phyloP scores from a whole-genome alignment of 2,113 vertebrate genomes.

The Ptyas mucosa region DNA sequence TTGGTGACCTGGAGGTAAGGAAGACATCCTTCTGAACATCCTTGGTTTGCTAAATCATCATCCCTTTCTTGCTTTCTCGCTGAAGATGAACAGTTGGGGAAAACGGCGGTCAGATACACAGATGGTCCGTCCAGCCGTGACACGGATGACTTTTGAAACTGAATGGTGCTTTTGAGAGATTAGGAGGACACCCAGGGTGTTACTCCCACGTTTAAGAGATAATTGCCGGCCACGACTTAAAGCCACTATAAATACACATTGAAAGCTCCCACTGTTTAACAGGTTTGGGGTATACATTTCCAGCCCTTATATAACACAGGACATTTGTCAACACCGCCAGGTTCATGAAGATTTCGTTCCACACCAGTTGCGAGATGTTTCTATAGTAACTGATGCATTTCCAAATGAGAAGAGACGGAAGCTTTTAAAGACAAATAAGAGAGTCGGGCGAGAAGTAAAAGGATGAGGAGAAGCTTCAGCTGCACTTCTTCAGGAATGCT shows the following conservation, averaged over 20 bases:
- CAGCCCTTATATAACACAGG: slow-evolving; percentile 52
- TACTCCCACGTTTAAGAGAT: neutral
- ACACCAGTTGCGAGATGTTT: slow-evolving; percentile 68
- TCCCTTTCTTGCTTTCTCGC: too few species aligned
- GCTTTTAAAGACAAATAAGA: slow-evolving; percentile 18
- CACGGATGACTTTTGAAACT: neutral
- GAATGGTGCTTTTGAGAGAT: neutral
- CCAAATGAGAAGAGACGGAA: slow-evolving; percentile 61
- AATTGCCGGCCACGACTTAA: slow-evolving; percentile 9
- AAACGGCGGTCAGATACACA: neutral
- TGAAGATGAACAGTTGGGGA: neutral
- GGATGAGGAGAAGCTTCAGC: neutral
- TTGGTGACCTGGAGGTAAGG: neutral
- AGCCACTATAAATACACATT: slow-evolving; percentile 21
- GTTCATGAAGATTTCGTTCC: slow-evolving; percentile 55
- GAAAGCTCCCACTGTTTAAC: slow-evolving; percentile 51
- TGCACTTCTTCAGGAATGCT: neutral
- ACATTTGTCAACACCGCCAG: slow-evolving; percentile 55
- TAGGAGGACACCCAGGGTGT: neutral
- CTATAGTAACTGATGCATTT: slow-evolving; percentile 77
- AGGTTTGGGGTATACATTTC: slow-evolving; percentile 60
- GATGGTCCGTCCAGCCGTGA: neutral
- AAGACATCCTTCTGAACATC: neutral
- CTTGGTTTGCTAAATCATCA: neutral
- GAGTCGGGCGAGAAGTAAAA: slow-evolving; percentile 21